Percentiles rank a stretch among this genome's conserved stretches.
Evolutionary conservation across 2,113 vertebrate genomes (phyloP).

Genomic region (Antechinus stuartii): DNA sequence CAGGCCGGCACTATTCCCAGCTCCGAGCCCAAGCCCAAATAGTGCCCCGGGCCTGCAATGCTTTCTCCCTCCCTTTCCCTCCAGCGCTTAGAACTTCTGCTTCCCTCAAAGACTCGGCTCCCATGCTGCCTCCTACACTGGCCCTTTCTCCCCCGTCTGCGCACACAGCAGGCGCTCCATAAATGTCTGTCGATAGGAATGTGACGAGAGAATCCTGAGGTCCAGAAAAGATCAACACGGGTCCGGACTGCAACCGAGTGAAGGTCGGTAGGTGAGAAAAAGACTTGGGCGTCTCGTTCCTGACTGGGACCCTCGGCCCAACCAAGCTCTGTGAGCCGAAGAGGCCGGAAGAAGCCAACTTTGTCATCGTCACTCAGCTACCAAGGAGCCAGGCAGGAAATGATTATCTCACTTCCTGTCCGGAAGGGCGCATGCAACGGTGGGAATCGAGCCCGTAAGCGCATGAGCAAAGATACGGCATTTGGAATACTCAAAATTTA

Average conservation of each 20-base stretch:
- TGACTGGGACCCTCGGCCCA: no score
- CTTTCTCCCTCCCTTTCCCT: no score
- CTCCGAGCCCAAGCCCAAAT: no score
- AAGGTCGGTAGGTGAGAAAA: background rate
- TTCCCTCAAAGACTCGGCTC: no score
- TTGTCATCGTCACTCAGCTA: no score
- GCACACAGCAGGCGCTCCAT: background rate
- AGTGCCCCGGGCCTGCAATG: no score
- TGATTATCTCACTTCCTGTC: background rate
- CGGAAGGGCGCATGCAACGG: background rate
- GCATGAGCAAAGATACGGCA: background rate
- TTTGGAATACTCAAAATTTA: background rate
- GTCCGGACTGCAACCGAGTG: no score
- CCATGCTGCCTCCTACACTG: background rate
- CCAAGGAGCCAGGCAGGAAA: background rate
- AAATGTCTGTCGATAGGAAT: background rate
- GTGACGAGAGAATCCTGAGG: background rate
- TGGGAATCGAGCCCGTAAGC: background rate
- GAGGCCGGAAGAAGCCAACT: background rate
- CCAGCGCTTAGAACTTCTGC: no score
- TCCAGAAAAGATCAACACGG: no score
- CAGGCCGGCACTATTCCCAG: no score
- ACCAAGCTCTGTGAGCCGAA: accelerated
- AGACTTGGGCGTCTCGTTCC: no score
- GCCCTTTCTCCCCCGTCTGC: background rate